Conservation (phyloP, 1,140 invertebrate genomes). For the Drosophila parvula region DNA sequence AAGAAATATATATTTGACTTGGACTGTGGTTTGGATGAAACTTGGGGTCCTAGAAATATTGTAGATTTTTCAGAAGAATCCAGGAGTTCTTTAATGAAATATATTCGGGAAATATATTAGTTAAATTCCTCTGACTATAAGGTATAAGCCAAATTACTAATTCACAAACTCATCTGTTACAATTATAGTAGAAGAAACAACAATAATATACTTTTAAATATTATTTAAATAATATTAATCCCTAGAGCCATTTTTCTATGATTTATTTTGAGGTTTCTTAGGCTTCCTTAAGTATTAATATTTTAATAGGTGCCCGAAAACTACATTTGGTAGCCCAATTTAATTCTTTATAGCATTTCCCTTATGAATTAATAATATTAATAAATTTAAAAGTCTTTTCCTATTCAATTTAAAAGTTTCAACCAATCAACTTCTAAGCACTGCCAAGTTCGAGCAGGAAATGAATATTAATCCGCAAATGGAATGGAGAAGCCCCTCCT, state of each 20-base stretch:
- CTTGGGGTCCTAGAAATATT: background rate
- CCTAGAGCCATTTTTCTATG: rapidly evolving
- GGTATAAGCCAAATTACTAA: no score
- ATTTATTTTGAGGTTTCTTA: no score
- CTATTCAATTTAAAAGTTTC: background rate
- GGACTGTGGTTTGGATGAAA: background rate
- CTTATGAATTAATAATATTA: background rate
- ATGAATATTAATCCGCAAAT: slow-evolving; percentile 30
- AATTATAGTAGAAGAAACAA: no score
- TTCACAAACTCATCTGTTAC: no score
- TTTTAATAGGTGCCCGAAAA: background rate
- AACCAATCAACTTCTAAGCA: background rate
- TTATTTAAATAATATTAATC: background rate
- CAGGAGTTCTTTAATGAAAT: background rate
- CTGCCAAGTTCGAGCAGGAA: background rate
- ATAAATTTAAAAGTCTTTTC: no score
- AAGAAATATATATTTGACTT: slow-evolving; percentile 7
- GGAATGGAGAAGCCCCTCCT: slow-evolving; percentile 8
- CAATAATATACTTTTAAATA: background rate
- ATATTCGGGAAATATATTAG: no score
- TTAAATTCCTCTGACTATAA: no score
- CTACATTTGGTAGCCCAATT: no score
- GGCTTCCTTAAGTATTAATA: background rate
- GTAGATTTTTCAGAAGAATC: background rate
- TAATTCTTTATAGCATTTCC: background rate